Conservation (phyloP, 2,888 invertebrate species). For the Leucophenga maculata region DNA sequence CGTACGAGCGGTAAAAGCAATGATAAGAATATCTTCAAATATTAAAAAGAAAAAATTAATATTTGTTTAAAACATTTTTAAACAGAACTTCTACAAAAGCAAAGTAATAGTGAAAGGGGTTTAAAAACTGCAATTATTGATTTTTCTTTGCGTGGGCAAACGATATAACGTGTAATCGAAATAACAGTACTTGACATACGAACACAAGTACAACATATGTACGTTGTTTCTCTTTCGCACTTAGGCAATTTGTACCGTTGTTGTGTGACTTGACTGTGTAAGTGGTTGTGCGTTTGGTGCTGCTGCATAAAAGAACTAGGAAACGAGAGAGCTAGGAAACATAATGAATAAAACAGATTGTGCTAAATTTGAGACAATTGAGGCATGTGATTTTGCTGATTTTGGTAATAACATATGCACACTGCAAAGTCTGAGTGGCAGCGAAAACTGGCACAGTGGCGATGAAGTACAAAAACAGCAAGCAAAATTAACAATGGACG, state of each 20-base stretch:
- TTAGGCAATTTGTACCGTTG: neutral
- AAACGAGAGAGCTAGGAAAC: neutral
- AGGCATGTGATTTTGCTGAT: neutral
- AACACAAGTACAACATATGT: slow-evolving; percentile 3
- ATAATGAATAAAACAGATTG: slow-evolving; percentile 15
- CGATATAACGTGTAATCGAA: no score
- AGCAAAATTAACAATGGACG: neutral
- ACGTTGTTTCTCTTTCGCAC: neutral
- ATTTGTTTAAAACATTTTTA: no score
- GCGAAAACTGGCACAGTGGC: neutral
- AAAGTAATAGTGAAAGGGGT: no score
- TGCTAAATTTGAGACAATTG: neutral
- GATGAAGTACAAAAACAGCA: neutral
- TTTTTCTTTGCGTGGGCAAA: no score
- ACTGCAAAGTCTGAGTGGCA: neutral
- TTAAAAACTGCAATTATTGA: no score
- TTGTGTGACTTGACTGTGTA: neutral
- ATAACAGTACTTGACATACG: neutral
- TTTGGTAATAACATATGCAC: neutral
- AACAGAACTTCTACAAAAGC: no score
- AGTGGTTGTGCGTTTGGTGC: neutral
- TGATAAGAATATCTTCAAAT: no score
- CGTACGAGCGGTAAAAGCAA: no score
- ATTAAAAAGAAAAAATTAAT: no score
- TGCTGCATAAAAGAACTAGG: neutral